Conservation (phyloP, 1,140 invertebrate species). For the Calycopis cecrops region DNA sequence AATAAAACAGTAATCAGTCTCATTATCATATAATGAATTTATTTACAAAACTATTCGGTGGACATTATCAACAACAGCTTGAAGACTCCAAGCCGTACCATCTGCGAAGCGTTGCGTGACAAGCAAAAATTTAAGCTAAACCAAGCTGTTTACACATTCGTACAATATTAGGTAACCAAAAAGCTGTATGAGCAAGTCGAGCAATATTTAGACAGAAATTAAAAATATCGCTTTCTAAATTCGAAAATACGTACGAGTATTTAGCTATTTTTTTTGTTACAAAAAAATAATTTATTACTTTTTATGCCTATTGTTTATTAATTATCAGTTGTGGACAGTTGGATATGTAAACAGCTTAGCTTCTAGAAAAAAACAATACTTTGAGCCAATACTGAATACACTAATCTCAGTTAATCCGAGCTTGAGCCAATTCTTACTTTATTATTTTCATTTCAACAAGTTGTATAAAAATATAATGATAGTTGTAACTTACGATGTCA, state of each 20-base stretch:
- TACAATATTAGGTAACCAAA: neutral
- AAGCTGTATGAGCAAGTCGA: neutral
- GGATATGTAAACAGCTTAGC: conserved; percentile 37
- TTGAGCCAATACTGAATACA: conserved; percentile 66
- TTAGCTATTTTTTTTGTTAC: neutral
- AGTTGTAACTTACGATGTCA: too few species aligned
- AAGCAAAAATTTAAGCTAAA: conserved; percentile 27
- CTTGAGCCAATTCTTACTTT: conserved; percentile 23
- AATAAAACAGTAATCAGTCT: conserved; percentile 59
- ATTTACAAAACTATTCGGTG: conserved; percentile 68
- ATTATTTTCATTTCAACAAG: neutral
- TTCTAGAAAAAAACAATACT: conserved; percentile 47
- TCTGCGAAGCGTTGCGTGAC: conserved; percentile 32
- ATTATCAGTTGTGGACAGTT: too few species aligned
- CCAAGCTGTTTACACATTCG: conserved; percentile 30
- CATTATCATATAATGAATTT: conserved; percentile 68
- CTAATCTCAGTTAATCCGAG: conserved; percentile 18
- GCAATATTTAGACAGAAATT: too few species aligned
- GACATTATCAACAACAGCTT: conserved; percentile 56
- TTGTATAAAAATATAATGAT: too few species aligned
- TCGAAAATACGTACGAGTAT: neutral
- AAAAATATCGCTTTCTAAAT: too few species aligned
- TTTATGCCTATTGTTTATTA: too few species aligned
- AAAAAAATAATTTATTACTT: neutral
- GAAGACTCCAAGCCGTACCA: conserved; percentile 18